These are phyloP conservation scores for Mormyrus lacerda DNA, from an alignment of 2,113 vertebrate genomes.

Conservation along the genomic window DNA sequence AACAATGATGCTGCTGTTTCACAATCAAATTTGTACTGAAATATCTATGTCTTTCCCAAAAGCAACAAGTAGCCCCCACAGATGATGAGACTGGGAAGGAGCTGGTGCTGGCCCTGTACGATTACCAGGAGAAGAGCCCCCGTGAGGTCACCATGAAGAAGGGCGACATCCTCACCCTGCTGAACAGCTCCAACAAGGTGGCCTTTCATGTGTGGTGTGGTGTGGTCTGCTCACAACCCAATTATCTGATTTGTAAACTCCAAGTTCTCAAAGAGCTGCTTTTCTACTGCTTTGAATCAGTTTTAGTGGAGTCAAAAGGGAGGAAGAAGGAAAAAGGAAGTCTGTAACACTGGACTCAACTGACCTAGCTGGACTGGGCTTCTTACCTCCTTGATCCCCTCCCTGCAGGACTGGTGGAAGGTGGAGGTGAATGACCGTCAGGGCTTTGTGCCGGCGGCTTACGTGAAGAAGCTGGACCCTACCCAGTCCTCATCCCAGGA, in stretches of 20 bases:
- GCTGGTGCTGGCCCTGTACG: conserved; percentile 88
- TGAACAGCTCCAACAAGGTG: conserved; percentile 98
- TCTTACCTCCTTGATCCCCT: not conserved
- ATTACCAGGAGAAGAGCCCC: conserved; percentile 98
- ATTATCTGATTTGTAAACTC: not conserved
- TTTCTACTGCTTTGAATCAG: not conserved
- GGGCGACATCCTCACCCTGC: conserved; percentile 88
- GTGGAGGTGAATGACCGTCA: conserved; percentile 98
- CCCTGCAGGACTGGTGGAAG: conserved; percentile 93
- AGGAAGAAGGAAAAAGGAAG: not conserved
- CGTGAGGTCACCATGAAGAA: conserved; percentile 99
- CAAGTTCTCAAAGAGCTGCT: not conserved
- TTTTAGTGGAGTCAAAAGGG: not conserved
- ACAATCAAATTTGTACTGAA: not conserved
- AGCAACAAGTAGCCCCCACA: conserved; percentile 99
- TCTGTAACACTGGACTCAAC: not conserved
- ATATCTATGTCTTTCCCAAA: conserved; percentile 7
- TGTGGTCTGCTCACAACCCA: not conserved
- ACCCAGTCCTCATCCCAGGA: conserved; percentile 94
- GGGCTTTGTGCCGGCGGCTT: conserved; percentile 93
- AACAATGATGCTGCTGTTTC: not conserved
- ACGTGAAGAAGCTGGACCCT: conserved; percentile 94
- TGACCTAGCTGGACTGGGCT: conserved; percentile 68
- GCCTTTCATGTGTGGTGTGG: not conserved
- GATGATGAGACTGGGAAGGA: conserved; percentile 98